Evolutionary conservation across 2,113 vertebrate genomes (phyloP).

Genomic region (Benitochromis conjunctus): DNA sequence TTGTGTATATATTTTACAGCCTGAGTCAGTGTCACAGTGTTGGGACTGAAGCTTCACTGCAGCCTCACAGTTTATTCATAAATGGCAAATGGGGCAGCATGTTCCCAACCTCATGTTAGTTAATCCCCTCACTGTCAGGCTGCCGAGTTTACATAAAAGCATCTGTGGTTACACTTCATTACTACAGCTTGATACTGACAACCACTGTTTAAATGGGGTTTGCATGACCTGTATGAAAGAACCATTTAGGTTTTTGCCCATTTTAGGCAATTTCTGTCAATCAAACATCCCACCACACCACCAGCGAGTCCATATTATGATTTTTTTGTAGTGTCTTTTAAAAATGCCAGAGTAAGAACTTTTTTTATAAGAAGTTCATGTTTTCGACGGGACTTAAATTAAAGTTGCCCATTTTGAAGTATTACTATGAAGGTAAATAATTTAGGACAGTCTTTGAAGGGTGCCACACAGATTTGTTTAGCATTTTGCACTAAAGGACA

Average conservation of each 20-base stretch:
- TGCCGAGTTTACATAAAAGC: neutral
- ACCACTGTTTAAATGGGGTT: neutral
- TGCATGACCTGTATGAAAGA: neutral
- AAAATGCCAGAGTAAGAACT: neutral
- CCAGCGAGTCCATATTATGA: neutral
- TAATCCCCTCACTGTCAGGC: slow-evolving; percentile 12
- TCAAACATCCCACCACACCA: neutral
- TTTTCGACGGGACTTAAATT: too few species aligned
- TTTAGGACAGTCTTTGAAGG: too few species aligned
- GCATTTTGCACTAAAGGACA: too few species aligned
- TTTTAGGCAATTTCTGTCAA: neutral
- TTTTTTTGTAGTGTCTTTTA: neutral
- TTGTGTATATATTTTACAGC: neutral
- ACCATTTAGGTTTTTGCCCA: neutral
- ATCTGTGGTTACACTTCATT: neutral
- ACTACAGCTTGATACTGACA: neutral
- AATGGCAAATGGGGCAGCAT: neutral
- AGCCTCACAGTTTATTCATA: neutral
- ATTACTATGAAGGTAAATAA: too few species aligned
- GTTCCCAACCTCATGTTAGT: neutral
- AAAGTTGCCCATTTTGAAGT: too few species aligned
- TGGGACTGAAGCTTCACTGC: neutral
- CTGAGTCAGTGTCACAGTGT: neutral
- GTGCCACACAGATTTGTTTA: too few species aligned
- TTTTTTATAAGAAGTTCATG: too few species aligned